These are phyloP conservation scores for Dreissena rostriformis DNA, from an alignment of 1,140 invertebrate genomes.

Conservation along the genomic window DNA sequence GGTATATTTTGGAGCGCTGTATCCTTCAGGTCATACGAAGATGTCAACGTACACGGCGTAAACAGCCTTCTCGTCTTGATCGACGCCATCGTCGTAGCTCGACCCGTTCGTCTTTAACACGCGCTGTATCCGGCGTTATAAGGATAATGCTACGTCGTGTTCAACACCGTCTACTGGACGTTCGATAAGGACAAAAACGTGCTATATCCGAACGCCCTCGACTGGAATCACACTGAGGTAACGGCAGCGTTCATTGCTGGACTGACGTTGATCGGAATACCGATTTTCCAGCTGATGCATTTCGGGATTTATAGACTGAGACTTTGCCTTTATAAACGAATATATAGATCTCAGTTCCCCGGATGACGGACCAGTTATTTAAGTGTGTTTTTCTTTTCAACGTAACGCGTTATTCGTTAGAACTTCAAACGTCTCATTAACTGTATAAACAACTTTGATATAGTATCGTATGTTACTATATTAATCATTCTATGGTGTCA, in stretches of 20 bases:
- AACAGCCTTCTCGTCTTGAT: slow-evolving; percentile 67
- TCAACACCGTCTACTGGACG: slow-evolving; percentile 69
- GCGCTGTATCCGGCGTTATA: slow-evolving; percentile 63
- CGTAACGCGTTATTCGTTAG: too few species aligned
- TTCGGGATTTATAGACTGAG: slow-evolving; percentile 59
- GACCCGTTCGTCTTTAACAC: slow-evolving; percentile 71
- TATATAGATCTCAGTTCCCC: slow-evolving; percentile 15
- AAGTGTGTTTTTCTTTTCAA: too few species aligned
- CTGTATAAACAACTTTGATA: too few species aligned
- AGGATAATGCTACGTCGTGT: slow-evolving; percentile 66
- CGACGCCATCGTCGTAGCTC: slow-evolving; percentile 60
- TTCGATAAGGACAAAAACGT: slow-evolving; percentile 64
- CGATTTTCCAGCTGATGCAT: slow-evolving; percentile 61
- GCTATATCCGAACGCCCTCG: slow-evolving; percentile 67
- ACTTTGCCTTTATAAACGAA: slow-evolving; percentile 28
- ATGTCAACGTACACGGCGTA: slow-evolving; percentile 66
- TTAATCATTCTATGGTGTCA: too few species aligned
- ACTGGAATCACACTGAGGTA: slow-evolving; percentile 70
- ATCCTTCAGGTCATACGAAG: slow-evolving; percentile 40
- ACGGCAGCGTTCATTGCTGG: slow-evolving; percentile 50
- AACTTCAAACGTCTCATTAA: too few species aligned
- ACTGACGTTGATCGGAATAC: slow-evolving; percentile 60
- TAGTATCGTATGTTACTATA: too few species aligned
- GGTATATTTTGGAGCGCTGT: slow-evolving; percentile 68
- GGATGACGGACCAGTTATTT: slow-evolving; percentile 3